Evolutionary conservation across 2,113 vertebrate genomes (phyloP).

Genomic region (Labeo rohita): DNA sequence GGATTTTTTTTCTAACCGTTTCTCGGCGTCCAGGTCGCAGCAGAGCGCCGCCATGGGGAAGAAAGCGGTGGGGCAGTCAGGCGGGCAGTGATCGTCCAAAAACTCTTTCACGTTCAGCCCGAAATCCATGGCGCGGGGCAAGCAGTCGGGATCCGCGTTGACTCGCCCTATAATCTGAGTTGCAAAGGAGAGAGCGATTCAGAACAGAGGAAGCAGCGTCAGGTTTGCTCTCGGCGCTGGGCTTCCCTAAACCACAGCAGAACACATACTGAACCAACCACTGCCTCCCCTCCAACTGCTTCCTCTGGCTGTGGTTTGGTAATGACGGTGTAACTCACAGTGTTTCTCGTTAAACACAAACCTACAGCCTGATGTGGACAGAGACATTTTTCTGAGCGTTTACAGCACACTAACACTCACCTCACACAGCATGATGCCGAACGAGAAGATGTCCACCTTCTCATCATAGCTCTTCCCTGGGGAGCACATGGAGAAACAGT

Average conservation of each 20-base stretch:
- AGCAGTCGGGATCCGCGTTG: constrained; percentile 94
- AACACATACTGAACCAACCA: neutral
- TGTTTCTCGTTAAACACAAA: constrained; percentile 25
- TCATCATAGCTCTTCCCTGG: constrained; percentile 95
- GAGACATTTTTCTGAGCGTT: constrained; percentile 33
- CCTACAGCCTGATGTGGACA: neutral
- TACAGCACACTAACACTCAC: constrained; percentile 69
- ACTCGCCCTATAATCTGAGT: constrained; percentile 93
- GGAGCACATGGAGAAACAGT: constrained; percentile 7
- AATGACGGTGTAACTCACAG: neutral
- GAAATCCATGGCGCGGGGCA: constrained; percentile 91
- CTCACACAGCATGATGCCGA: constrained; percentile 97
- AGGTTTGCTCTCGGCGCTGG: too few species aligned
- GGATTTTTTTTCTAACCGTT: constrained; percentile 78
- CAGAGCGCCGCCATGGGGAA: constrained; percentile 92
- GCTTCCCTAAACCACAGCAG: neutral
- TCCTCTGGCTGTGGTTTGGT: neutral
- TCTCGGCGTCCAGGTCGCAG: constrained; percentile 95
- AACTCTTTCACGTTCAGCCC: constrained; percentile 93
- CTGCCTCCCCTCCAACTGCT: neutral
- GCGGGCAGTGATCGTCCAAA: constrained; percentile 90
- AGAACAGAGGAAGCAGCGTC: neutral
- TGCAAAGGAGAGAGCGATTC: neutral
- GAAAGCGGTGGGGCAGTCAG: constrained; percentile 85
- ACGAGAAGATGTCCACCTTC: constrained; percentile 97